Conservation (phyloP, 2,888 invertebrate species). For the Pheosia gnoma region DNA sequence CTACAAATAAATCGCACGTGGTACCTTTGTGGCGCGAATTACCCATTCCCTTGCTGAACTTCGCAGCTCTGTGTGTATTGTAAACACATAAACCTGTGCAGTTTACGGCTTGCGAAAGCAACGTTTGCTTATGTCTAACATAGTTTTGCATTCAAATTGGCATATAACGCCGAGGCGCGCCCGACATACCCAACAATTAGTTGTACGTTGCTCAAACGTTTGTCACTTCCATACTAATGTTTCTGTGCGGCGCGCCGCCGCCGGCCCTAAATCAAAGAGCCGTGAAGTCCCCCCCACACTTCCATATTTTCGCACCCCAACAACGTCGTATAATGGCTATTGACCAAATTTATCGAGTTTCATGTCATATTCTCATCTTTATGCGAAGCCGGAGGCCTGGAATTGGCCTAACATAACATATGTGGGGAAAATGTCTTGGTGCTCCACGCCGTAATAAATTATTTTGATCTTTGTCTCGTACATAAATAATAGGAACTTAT, state of each 20-base stretch:
- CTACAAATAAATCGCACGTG: neutral
- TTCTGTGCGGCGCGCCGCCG: constrained; percentile 41
- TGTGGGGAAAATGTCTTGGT: constrained; percentile 51
- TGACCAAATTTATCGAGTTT: constrained; percentile 82
- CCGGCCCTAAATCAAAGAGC: constrained; percentile 77
- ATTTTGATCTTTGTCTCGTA: constrained; percentile 54
- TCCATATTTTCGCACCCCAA: constrained; percentile 81
- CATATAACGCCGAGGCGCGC: constrained; percentile 31
- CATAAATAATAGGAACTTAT: constrained; percentile 47
- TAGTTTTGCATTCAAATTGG: constrained; percentile 38
- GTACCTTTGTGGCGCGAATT: neutral
- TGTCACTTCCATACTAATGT: constrained; percentile 52
- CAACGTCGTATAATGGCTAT: constrained; percentile 80
- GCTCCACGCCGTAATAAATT: constrained; percentile 56
- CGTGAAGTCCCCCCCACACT: constrained; percentile 70
- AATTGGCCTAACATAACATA: constrained; percentile 65
- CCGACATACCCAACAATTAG: constrained; percentile 39
- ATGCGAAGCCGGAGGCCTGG: constrained; percentile 61
- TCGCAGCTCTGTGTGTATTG: constrained; percentile 1
- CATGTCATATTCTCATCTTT: constrained; percentile 80
- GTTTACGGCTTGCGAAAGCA: constrained; percentile 23
- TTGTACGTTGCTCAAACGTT: constrained; percentile 20
- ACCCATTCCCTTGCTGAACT: neutral
- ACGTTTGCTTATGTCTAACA: constrained; percentile 33
- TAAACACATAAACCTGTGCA: constrained; percentile 10